Conservation (phyloP, 2,888 invertebrate species). For the Eupithecia subfuscata region DNA sequence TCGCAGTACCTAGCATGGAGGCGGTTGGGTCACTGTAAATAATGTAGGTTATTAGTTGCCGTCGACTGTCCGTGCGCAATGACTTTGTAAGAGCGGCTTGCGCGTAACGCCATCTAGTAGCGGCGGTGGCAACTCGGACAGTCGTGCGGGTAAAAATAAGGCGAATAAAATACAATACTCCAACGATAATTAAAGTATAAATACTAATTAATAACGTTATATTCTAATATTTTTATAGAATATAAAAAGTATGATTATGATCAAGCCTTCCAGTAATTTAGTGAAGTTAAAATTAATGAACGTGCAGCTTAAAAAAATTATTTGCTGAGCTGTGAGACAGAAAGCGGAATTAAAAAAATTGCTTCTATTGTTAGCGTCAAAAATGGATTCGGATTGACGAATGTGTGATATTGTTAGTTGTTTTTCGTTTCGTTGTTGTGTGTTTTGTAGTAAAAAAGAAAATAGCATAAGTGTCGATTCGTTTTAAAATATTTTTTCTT, state of each 20-base stretch:
- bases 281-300: constrained; percentile 69
- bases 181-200: constrained; percentile 74
- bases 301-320: constrained; percentile 71
- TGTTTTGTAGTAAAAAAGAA: constrained; percentile 76
- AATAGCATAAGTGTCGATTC: constrained; percentile 74
- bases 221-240: constrained; percentile 84
- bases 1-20: constrained; percentile 53
- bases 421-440: constrained; percentile 83
- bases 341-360: constrained; percentile 69
- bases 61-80: constrained; percentile 58
- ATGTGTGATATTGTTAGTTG: constrained; percentile 82
- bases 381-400: constrained; percentile 68
- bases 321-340: constrained; percentile 79
- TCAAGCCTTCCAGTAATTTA: constrained; percentile 84
- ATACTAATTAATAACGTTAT: constrained; percentile 68
- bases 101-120: constrained; percentile 52
- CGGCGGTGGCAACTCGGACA: constrained; percentile 44
- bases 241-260: constrained; percentile 80
- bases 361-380: constrained; percentile 65
- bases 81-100: constrained; percentile 60
- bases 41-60: constrained; percentile 61
- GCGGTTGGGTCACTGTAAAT: constrained; percentile 65
- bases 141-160: constrained; percentile 58
- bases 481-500: constrained; percentile 65
- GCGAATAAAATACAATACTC: constrained; percentile 75